phyloP scores from a whole-genome alignment of 2,888 invertebrate genomes.

The Kryphioiulus occultus region DNA sequence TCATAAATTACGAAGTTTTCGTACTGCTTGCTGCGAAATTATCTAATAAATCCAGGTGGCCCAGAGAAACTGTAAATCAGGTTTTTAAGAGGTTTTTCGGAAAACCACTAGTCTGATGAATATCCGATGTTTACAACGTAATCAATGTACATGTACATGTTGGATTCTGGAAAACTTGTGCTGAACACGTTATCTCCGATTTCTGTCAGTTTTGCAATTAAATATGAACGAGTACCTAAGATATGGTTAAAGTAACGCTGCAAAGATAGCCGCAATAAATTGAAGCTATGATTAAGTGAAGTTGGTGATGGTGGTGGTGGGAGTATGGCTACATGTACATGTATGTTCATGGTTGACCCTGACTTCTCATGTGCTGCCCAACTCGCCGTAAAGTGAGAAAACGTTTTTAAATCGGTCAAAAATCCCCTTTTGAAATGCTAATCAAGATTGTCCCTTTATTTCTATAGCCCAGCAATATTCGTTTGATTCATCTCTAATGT shows the following conservation, averaged over 20 bases:
- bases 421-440: no score
- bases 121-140: background rate
- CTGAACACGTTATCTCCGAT: background rate
- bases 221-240: background rate
- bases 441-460: no score
- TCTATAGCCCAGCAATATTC: no score
- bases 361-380: background rate
- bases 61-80: background rate
- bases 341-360: background rate
- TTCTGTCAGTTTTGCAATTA: background rate
- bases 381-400: background rate
- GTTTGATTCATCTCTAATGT: no score
- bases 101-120: background rate
- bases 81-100: background rate
- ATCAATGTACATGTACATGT: background rate
- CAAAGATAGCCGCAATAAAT: background rate
- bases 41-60: background rate
- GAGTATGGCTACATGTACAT: no score
- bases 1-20: background rate
- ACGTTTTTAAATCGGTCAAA: background rate
- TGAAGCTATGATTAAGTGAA: background rate
- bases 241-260: background rate
- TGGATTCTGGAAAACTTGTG: background rate
- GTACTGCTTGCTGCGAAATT: background rate
- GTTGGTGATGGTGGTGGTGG: no score